These are phyloP conservation scores for Balearica regulorum DNA, from an alignment of 2,797 vertebrate species.

Conservation along the genomic window DNA sequence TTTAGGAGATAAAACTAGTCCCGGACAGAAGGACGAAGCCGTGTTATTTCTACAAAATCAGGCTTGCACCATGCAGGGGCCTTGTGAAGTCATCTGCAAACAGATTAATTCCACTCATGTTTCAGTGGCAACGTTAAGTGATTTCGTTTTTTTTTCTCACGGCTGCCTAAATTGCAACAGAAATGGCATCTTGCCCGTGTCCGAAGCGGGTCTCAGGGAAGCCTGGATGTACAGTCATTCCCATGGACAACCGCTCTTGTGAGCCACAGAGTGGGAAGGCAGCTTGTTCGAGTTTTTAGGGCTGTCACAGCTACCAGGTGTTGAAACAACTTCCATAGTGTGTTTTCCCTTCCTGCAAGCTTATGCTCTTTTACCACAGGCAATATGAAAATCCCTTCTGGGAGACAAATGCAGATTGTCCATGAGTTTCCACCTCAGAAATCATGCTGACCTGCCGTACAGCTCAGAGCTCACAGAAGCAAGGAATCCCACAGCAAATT, in stretches of 20 bases:
- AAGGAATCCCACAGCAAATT: background rate
- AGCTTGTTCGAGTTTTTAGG: background rate
- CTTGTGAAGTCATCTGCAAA: background rate
- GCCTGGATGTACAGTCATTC: background rate
- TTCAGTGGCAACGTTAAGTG: background rate
- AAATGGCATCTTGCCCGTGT: background rate
- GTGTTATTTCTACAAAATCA: background rate
- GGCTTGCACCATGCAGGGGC: no score
- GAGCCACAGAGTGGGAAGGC: background rate
- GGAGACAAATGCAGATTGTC: background rate
- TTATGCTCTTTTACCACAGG: background rate
- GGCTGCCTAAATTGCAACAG: background rate
- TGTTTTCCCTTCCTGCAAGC: background rate
- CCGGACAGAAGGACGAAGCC: no score
- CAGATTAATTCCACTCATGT: background rate
- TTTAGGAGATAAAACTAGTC: background rate
- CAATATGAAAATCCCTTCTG: background rate
- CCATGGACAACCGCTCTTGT: background rate
- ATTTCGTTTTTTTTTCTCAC: background rate
- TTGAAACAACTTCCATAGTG: background rate
- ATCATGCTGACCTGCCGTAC: background rate
- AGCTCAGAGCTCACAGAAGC: background rate
- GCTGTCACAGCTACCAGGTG: background rate
- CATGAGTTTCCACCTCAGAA: background rate
- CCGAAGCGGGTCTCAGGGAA: background rate